phyloP scores from a whole-genome alignment of 2,797 vertebrate species.

The Nannoperca obscura region DNA sequence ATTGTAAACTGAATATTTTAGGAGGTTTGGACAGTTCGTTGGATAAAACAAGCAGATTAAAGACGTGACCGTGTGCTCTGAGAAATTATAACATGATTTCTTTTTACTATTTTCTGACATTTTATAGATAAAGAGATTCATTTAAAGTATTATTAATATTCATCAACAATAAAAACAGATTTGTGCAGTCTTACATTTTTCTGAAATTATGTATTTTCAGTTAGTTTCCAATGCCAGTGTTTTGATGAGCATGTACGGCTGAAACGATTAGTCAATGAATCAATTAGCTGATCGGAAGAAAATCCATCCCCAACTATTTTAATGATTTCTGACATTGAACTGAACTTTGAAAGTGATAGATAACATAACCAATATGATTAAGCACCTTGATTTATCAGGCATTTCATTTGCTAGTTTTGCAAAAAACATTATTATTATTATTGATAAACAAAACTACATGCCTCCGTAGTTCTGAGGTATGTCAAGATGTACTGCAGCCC shows the following conservation, averaged over 20 bases:
- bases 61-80: no score
- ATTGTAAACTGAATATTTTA: neutral
- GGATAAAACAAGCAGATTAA: neutral
- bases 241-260: neutral
- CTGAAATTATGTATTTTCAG: neutral
- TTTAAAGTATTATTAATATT: neutral
- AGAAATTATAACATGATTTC: neutral
- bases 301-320: neutral
- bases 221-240: neutral
- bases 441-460: neutral
- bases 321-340: no score
- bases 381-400: neutral
- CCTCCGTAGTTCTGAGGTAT: constrained; percentile 3
- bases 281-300: neutral
- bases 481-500: constrained; percentile 2
- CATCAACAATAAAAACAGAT: neutral
- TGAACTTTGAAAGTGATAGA: neutral
- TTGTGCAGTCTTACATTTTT: neutral
- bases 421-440: neutral
- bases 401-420: neutral
- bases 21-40: neutral
- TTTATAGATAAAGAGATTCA: neutral
- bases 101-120: neutral
- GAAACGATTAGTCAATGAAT: neutral
- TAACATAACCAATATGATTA: neutral